Percentiles rank a stretch among this genome's conserved stretches.
phyloP scores from a whole-genome alignment of 2,113 vertebrate species.

The Pteropus alecto region DNA sequence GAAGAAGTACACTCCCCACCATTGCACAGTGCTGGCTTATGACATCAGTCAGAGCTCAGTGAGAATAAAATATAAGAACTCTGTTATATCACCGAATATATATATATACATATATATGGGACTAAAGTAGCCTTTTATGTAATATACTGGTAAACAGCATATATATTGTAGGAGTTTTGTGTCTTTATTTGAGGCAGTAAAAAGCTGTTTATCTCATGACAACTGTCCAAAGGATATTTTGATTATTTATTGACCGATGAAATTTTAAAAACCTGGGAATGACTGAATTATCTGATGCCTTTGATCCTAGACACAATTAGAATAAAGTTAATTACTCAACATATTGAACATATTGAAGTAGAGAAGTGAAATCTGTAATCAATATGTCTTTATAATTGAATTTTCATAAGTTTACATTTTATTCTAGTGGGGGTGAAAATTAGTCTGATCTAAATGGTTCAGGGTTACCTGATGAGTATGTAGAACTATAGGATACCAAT shows the following conservation, averaged over 20 bases:
- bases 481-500: not conserved
- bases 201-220: not conserved
- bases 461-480: not conserved
- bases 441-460: not conserved
- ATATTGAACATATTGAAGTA: not conserved
- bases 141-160: not conserved
- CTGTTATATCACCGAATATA: not conserved
- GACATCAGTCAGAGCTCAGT: not conserved
- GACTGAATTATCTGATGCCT: not conserved
- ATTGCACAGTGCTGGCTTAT: not conserved
- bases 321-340: not conserved
- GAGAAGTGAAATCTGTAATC: not conserved
- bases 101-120: too few species aligned
- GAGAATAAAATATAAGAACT: not conserved
- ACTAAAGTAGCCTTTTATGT: not conserved
- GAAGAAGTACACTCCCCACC: rapidly evolving
- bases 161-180: not conserved
- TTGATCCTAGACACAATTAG: not conserved
- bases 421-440: not conserved
- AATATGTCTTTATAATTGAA: not conserved
- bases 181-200: not conserved
- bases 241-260: not conserved
- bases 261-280: not conserved
- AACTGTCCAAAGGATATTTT: not conserved
- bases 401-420: not conserved